Base-by-base conservation (phyloP, 2,113 vertebrate genomes). In the Coptodon rendalli region DNA sequence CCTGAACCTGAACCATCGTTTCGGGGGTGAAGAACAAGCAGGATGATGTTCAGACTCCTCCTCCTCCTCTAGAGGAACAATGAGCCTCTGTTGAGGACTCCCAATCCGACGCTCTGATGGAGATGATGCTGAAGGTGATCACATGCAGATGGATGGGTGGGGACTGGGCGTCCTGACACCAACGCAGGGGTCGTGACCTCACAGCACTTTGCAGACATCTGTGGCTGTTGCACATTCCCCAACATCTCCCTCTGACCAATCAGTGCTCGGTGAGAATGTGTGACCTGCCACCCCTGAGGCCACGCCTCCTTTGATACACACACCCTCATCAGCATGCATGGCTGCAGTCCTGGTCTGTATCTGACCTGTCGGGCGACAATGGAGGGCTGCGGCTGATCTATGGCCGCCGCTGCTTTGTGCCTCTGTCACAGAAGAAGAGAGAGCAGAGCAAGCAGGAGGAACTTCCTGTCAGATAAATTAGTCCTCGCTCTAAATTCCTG, bases 301-400 rank as follows among this genome's bases (percentile, higher is more conserved):
- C 85, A 56, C 53, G 9, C 89, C 92, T 71, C 59, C 66, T 16
- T 78, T 78, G 12, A 12, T 57, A 82, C 79, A 54, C 66, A 53
- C 84, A 45, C 34, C 5, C 93, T 94, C 94, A 95, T 96, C 94
- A 94, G 80, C 92, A 95, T 95, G 94, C 95, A 95, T 89, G 90
- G 87, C 91, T 89, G 92, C 6, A 92, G 92, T 91, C 92, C 89
- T 19, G 16, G 86, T 90, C 82, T 93, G 90, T 9, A 22, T 89
- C 88, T 93, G 95, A 94, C 91, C 95, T 92, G 93, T 61, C 66
- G 61, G 91, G 36, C 24, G 2, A 89, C 79, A 89, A 81, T 61
- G 19, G 59, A 40, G 63, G 66, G 80, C 86, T 89, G 93, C 81
- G 87, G 87, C 95, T 96, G 95, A 96, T 95, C 91, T 95, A 96